A percentile compares a stretch with the other conserved stretches of the same genome.
phyloP scores from a whole-genome alignment of 2,888 invertebrate genomes.

The Tanypteryx hageni region DNA sequence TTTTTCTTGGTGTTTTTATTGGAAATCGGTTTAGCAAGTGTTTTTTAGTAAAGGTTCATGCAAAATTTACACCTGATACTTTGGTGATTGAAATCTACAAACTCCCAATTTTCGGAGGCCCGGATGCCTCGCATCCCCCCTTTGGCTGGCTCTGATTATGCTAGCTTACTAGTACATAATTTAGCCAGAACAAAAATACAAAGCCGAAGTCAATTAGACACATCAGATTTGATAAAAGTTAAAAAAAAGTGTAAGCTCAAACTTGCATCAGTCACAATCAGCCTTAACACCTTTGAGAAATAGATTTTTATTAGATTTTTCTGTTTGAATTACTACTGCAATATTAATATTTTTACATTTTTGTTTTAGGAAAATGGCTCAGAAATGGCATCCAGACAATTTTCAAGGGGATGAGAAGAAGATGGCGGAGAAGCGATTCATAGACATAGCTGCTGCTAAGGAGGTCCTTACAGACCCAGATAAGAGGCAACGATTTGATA shows the following conservation, averaged over 20 bases:
- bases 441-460: slow-evolving; percentile 99
- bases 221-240: not conserved
- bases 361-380: slow-evolving; percentile 88
- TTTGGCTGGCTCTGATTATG: too few relatives aligned
- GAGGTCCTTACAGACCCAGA: slow-evolving; percentile 91
- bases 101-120: too few relatives aligned
- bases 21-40: too few relatives aligned
- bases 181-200: too few relatives aligned
- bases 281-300: not conserved
- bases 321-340: slow-evolving; percentile 16
- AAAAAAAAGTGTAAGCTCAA: not conserved
- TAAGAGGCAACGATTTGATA: slow-evolving; percentile 95
- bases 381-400: slow-evolving; percentile 99
- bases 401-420: slow-evolving; percentile 94
- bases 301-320: not conserved
- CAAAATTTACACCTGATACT: too few relatives aligned
- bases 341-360: not conserved
- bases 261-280: not conserved
- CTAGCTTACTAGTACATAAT: too few relatives aligned
- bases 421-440: slow-evolving; percentile 97
- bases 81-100: too few relatives aligned
- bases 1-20: too few relatives aligned
- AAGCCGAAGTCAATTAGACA: too few relatives aligned
- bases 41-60: too few relatives aligned
- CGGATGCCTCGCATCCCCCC: too few relatives aligned